A percentile compares a stretch with the other conserved stretches of the same genome.
Evolutionary conservation across 2,888 invertebrate genomes (phyloP).

Genomic region (Abrostola tripartita): DNA sequence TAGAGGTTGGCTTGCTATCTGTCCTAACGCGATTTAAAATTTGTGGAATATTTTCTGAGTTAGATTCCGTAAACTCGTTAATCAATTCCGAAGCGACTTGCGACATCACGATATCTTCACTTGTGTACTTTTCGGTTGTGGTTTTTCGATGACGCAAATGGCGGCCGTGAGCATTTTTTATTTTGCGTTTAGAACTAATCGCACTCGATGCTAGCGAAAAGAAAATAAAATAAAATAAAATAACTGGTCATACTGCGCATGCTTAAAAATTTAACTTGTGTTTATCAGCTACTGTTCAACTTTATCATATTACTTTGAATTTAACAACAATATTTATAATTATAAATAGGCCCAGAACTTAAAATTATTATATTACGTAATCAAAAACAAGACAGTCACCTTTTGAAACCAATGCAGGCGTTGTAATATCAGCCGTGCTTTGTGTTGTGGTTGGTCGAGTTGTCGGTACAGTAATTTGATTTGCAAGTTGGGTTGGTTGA

Average conservation of each 20-base stretch:
- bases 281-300: not conserved
- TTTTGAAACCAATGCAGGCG: slow-evolving; percentile 9
- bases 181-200: not conserved
- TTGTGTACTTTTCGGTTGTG: slow-evolving; percentile 1
- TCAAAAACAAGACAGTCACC: slow-evolving; percentile 14
- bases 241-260: not conserved
- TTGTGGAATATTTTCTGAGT: slow-evolving; percentile 1
- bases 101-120: slow-evolving; percentile 18
- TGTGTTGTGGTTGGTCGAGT: not conserved
- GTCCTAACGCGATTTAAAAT: not conserved
- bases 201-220: slow-evolving; percentile 12
- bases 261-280: not conserved
- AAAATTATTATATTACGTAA: not conserved
- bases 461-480: not conserved
- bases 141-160: slow-evolving; percentile 6
- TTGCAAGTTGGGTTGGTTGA: not conserved
- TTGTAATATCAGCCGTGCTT: not conserved
- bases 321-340: not conserved
- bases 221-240: slow-evolving; percentile 11
- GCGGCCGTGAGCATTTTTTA: not conserved
- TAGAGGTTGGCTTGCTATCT: not conserved
- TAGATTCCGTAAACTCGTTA: slow-evolving; percentile 50
- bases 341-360: not conserved
- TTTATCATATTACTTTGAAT: not conserved
- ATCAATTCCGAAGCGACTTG: slow-evolving; percentile 59